Evolutionary conservation across 2,888 invertebrate genomes (phyloP).

Genomic region (Tipula helvola): DNA sequence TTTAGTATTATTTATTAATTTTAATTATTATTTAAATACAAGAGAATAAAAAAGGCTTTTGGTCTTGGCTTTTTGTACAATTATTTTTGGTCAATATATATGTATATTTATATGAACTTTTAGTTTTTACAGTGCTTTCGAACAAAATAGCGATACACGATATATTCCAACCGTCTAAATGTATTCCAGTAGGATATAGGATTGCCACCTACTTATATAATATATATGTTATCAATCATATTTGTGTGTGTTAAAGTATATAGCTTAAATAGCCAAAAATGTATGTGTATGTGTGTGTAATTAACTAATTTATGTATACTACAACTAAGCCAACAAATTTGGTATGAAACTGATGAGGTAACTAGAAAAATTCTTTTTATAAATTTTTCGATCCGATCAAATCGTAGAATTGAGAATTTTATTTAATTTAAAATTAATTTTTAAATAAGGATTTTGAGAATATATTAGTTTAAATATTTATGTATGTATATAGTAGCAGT

Average conservation of each 20-base stretch:
- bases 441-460: background rate
- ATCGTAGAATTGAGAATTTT: background rate
- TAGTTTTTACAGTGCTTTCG: background rate
- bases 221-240: background rate
- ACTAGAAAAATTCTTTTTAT: conserved; percentile 4
- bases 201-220: background rate
- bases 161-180: background rate
- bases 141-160: background rate
- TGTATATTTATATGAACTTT: background rate
- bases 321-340: background rate
- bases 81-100: background rate
- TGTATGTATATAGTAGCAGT: background rate
- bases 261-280: background rate
- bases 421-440: background rate
- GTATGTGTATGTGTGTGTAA: background rate
- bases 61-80: background rate
- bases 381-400: background rate
- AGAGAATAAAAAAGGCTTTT: background rate
- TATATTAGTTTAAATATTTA: background rate
- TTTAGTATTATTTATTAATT: background rate
- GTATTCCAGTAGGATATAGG: background rate
- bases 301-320: background rate
- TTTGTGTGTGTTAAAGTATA: background rate
- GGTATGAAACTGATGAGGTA: background rate
- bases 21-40: background rate